Base-by-base conservation (phyloP, 2,888 invertebrate genomes). In the Lysandra coridon region DNA sequence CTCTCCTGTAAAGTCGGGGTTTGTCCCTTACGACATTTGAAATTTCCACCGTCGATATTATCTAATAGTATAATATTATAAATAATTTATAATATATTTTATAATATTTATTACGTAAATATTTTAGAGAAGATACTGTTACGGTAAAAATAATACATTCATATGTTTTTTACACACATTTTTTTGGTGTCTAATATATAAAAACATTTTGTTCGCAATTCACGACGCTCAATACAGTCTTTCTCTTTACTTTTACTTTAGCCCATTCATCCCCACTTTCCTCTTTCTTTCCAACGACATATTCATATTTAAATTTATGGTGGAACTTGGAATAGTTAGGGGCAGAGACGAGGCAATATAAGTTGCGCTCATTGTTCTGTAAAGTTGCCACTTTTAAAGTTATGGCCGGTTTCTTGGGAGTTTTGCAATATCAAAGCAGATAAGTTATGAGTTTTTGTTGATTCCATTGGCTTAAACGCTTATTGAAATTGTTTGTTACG, bases 261-360 rank as follows among this genome's bases (percentile, higher is more conserved):
- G 53, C 53, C 14, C 53, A 53, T 53, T 86, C 85, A 85, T 84
- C 85, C 78, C 76, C 83, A 82, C 85, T 85, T 82, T 84, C 85
- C 79, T 81, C 81, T 85, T 85, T 84, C 84, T 83, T 86, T 85
- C 85, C 86, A 91, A 89, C 89, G 91, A 91, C 91, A 92, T 89
- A 92, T 92, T 92, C 91, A 89, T 90, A 92, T 90, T 92, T 89
- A 91, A 92, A 92, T 92, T 92, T 92, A 92, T 89, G 88, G 85
- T 86, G 77, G 86, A 91, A 92, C 88, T 92, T 91, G 73, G 83
- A 87, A 89, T 91, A 91, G 91, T 91, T 90, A 89, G 84, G 87
- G 85, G 86, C 82, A 84, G 85, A 84, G 85, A 85, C 85, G 85
- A 85, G 85, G 90, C 89, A 89, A 90, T 90, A 89, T 88, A 87